Evolutionary conservation across 1,140 invertebrate species (phyloP).

Genomic region (Ips typographus): DNA sequence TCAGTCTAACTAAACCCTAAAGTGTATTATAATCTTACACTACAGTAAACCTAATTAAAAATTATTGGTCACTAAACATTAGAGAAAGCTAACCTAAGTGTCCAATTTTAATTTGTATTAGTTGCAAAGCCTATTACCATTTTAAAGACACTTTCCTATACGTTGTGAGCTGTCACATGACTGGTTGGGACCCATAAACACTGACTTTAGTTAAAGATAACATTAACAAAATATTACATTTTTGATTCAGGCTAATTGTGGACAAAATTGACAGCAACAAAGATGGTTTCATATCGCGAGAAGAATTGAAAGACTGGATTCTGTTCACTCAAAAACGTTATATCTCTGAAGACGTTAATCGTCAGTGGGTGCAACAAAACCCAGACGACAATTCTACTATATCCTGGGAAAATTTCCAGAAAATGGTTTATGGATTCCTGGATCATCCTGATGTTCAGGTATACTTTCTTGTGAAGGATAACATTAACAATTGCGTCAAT

Average conservation of each 20-base stretch:
- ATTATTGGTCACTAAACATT: no score
- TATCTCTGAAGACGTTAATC: slow-evolving; percentile 87
- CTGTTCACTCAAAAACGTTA: slow-evolving; percentile 89
- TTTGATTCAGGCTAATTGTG: slow-evolving; percentile 76
- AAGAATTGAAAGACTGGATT: slow-evolving; percentile 96
- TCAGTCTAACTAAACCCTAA: no score
- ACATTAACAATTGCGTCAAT: neutral
- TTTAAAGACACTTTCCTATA: no score
- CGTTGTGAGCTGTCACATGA: no score
- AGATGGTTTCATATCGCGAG: slow-evolving; percentile 81
- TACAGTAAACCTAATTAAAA: no score
- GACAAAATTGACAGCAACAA: slow-evolving; percentile 92
- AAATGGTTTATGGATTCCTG: slow-evolving; percentile 83
- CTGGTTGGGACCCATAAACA: no score
- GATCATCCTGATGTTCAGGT: slow-evolving; percentile 59
- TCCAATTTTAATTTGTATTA: no score
- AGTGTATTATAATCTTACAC: no score
- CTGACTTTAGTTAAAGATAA: no score
- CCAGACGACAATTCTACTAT: slow-evolving; percentile 74
- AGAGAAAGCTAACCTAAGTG: no score
- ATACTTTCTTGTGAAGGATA: neutral
- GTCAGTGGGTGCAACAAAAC: slow-evolving; percentile 92
- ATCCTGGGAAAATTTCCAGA: slow-evolving; percentile 83
- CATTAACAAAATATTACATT: neutral
- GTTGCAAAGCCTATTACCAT: no score